A percentile compares a stretch with the other conserved stretches of the same genome.
These are phyloP conservation scores for Rhinogobio ventralis DNA, from an alignment of 2,797 vertebrate species.

Conservation along the genomic window DNA sequence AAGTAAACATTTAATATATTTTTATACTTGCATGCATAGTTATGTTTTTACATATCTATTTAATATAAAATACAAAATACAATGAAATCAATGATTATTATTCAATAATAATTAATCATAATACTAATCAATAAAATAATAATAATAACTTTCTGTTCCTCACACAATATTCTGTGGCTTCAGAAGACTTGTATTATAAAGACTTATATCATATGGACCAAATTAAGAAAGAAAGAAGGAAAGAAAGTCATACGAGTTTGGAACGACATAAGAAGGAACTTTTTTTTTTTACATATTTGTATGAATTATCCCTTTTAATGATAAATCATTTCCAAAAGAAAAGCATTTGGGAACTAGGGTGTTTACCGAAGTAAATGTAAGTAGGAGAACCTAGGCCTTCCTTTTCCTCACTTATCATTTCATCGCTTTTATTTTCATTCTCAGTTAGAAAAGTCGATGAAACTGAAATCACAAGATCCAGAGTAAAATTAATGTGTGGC, in stretches of 20 bases:
- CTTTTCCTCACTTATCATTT: not conserved
- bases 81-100: not conserved
- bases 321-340: not conserved
- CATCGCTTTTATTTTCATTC: not conserved
- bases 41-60: not conserved
- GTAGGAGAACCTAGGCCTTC: not conserved
- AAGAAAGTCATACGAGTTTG: not conserved
- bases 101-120: too few species aligned
- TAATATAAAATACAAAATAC: not conserved
- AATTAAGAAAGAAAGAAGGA: not conserved
- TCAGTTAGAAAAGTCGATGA: not conserved
- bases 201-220: not conserved
- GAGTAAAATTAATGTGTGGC: slow-evolving; percentile 9
- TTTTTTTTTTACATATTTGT: not conserved
- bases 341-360: not conserved
- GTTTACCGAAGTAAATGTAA: not conserved
- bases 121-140: not conserved
- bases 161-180: not conserved
- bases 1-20: not conserved
- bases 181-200: not conserved
- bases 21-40: not conserved
- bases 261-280: not conserved
- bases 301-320: not conserved
- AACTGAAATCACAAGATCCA: not conserved
- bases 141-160: not conserved